Evolutionary conservation across 2,888 invertebrate genomes (phyloP), one percentile per base, ranked within the genome.

Genomic region (Pelosia muscerda): DNA sequence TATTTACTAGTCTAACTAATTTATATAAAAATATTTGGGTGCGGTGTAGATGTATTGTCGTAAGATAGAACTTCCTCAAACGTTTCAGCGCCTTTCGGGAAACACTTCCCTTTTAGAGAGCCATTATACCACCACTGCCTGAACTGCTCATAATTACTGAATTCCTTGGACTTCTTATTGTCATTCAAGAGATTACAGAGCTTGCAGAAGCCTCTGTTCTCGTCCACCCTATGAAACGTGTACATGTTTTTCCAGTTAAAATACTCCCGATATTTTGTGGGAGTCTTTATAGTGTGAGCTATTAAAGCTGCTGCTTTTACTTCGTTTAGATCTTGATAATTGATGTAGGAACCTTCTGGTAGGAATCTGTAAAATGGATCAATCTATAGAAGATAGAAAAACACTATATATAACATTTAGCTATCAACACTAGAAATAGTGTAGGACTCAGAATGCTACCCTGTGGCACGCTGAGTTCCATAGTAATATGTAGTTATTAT

Each of bases 51-150:
- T 11, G 2, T 6, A 22, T 49, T 61, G 11, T 54, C 23, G 23
- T 63, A 63, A 10, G 62, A 63, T 13, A 63, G 53, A 0, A 63
- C 54, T 10, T 63, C 62, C 23, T 54, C 49, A 4, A 28, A 54
- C 6, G 62, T 63, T 49, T 87, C 84, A 0, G 84, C 78, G 0
- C 90, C 87, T 76, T 81, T 85, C 0, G 87, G 87, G 0, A 74
- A 74, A 23, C 89, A 89, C 55, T 75, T 83, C 0, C 82, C 70
- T 0, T 71, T 76, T 23, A 90, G 61, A 0, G 84, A 73, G 0
- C 86, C 87, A 3, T 73, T 69, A 42, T 85, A 88, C 94, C 94
- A 94, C 94, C 94, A 94, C 2, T 80, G 81, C 19, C 93, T 86
- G 10, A 93, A 90, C 0, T 75, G 66, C 4, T 74, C 77, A 54